Evolutionary conservation across 2,113 vertebrate species (phyloP), one percentile per base, ranked within the genome.

Genomic region (Cranoglanis bouderius): DNA sequence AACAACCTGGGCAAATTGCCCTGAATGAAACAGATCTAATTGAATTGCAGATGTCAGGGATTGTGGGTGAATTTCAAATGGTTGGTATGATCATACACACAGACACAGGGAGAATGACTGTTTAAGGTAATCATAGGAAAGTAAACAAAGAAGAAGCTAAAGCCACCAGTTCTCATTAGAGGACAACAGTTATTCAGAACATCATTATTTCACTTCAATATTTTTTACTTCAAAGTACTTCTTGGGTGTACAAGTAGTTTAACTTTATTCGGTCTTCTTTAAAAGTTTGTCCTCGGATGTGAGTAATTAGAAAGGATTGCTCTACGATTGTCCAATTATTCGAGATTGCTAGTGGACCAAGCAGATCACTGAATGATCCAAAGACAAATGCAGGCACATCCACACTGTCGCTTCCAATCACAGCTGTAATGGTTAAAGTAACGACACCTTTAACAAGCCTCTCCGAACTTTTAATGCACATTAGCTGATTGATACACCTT

Each of bases 401-500:
- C 87, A 82, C 46, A 29, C 92, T 92, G 93, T 94, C 93, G 92
- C 93, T 91, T 92, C 89, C 92, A 93, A 93, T 94, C 89, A 70
- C 32, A 84, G 65, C 88, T 78, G 77, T 93, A 94, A 94, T 93
- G 89, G 90, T 91, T 85, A 92, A 87, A 88, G 84, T 89, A 93
- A 94, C 90, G 90, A 59, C 84, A 91, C 72, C 89, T 90, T 90
- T 38, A 93, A 90, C 89, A 92, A 89, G 59, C 85, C 35, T 35
- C 88, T 85, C 90, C 91, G 90, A 90, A 59, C 89, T 91, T 89
- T 89, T 89, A 91, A 89, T 90, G 89, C 85, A 91, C 91, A 94
- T 94, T 94, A 94, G 92, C 91, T 94, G 92, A 95, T 95, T 93
- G 92, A 92, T 92, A 89, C 92, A 91, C 75, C 87, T 90, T 90